Conservation (phyloP, 2,888 invertebrate species). For the Suillia variegata region DNA sequence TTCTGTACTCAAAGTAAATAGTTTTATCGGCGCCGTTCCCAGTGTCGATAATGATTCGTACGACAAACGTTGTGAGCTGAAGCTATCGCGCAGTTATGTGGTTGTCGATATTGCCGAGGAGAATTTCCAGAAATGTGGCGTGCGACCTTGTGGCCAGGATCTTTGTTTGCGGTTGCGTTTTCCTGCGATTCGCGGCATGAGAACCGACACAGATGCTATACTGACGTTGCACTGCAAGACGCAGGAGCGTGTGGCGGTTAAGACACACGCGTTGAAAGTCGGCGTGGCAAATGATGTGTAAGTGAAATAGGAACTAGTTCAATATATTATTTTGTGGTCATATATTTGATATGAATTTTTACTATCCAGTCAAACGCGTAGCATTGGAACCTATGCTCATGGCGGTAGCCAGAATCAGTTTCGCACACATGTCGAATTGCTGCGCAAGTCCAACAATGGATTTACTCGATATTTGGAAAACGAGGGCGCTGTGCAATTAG, state of each 20-base stretch:
- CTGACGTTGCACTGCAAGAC: conserved; percentile 65
- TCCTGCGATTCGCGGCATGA: conserved; percentile 64
- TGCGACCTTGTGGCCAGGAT: conserved; percentile 62
- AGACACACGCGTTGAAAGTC: conserved; percentile 62
- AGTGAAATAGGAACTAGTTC: conserved; percentile 27
- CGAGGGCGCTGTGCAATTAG: conserved; percentile 65
- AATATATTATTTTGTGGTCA: not conserved
- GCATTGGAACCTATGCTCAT: conserved; percentile 60
- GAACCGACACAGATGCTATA: conserved; percentile 63
- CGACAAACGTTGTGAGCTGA: conserved; percentile 50
- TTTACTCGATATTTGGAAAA: conserved; percentile 63
- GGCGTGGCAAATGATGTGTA: conserved; percentile 61
- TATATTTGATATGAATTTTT: not conserved
- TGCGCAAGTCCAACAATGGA: conserved; percentile 62
- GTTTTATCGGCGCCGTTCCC: conserved; percentile 53
- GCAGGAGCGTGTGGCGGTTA: conserved; percentile 64
- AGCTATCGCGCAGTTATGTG: conserved; percentile 50
- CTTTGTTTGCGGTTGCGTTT: conserved; percentile 66
- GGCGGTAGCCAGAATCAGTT: conserved; percentile 66
- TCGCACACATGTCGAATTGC: conserved; percentile 64
- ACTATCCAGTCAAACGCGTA: conserved; percentile 52
- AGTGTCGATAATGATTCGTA: conserved; percentile 57
- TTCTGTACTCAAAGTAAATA: conserved; percentile 58
- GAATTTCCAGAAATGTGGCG: conserved; percentile 64
- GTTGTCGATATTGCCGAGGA: conserved; percentile 61